Percentiles rank a stretch among this genome's conserved stretches.
Conservation (phyloP, 2,888 invertebrate species). For the Thysanoteuthis rhombus region DNA sequence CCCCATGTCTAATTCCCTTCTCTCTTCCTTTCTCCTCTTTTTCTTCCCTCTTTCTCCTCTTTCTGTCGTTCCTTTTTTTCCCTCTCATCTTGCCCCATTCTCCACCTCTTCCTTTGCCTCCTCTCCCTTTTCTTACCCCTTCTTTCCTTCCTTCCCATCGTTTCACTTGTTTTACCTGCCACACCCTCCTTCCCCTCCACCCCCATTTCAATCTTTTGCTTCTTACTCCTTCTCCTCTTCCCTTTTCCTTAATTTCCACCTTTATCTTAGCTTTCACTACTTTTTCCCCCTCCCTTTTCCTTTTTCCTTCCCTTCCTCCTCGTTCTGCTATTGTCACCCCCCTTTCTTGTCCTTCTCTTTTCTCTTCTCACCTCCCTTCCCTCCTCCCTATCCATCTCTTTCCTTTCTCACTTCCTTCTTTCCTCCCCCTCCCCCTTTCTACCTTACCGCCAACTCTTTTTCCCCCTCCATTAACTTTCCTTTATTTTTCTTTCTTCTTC, state of each 20-base stretch:
- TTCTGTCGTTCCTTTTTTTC: no score
- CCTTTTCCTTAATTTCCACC: neutral
- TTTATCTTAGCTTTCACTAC: neutral
- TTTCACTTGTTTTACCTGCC: neutral
- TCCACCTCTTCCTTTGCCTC: neutral
- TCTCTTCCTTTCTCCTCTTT: no score
- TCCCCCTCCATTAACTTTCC: neutral
- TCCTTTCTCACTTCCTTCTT: neutral
- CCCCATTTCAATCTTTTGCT: neutral
- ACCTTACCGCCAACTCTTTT: neutral
- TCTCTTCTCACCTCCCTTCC: neutral
- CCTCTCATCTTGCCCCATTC: no score
- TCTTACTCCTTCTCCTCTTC: neutral
- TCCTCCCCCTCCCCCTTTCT: neutral
- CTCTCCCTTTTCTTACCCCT: neutral
- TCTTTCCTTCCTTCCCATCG: neutral
- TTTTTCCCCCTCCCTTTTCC: neutral
- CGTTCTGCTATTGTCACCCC: neutral
- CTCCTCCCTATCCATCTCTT: no score
- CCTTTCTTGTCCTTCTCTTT: neutral
- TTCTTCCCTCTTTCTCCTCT: no score
- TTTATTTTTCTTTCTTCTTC: neutral
- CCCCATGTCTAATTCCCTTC: no score
- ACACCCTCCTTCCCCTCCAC: neutral
- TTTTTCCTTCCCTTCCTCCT: neutral